Evolutionary conservation across 2,888 invertebrate species (phyloP).

Genomic region (Mayetiola destructor): DNA sequence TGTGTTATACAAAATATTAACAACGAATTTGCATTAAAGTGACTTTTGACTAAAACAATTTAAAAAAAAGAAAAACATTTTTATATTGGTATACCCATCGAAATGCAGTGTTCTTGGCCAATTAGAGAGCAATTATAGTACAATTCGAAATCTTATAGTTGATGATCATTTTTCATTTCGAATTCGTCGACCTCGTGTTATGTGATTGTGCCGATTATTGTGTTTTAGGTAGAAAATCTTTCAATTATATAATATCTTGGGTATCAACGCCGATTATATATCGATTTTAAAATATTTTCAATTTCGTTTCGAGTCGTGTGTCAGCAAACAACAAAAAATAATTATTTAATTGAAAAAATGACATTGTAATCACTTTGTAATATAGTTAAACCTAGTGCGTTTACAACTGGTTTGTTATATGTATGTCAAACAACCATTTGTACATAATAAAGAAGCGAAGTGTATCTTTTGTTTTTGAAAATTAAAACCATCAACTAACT

Average conservation of each 20-base stretch:
- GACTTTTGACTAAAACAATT: background rate
- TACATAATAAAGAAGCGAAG: no score
- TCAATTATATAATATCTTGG: background rate
- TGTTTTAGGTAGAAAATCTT: background rate
- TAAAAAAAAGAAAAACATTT: background rate
- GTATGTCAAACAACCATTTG: no score
- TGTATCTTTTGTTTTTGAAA: no score
- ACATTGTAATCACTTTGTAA: background rate
- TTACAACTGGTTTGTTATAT: no score
- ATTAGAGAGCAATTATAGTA: no score
- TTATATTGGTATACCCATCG: background rate
- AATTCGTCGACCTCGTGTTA: constrained; percentile 1
- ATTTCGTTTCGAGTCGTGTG: background rate
- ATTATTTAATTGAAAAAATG: background rate
- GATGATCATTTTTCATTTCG: no score
- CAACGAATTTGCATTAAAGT: no score
- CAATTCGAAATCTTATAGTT: no score
- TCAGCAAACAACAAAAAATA: background rate
- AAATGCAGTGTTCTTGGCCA: no score
- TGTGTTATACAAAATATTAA: no score
- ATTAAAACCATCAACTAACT: no score
- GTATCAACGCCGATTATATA: background rate
- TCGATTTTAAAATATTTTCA: background rate
- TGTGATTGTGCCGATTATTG: background rate
- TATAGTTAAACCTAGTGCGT: background rate